These are phyloP conservation scores for Eupithecia dodoneata DNA, from an alignment of 2,888 invertebrate genomes.

Conservation along the genomic window DNA sequence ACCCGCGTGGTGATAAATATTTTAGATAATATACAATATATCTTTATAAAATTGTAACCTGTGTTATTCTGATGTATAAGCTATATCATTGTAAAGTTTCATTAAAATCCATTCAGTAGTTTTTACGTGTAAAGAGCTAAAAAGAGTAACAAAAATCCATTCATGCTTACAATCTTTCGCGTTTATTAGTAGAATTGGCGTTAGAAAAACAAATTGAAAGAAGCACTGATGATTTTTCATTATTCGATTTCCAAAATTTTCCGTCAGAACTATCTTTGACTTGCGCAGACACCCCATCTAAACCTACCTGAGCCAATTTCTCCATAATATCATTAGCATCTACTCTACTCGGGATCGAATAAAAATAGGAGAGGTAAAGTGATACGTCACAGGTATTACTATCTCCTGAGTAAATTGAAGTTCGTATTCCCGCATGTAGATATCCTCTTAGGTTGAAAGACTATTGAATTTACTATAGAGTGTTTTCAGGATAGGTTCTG, in stretches of 20 bases:
- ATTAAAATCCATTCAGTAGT: too few relatives aligned
- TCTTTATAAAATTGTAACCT: too few relatives aligned
- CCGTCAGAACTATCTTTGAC: not conserved
- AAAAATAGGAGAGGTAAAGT: conserved; percentile 50
- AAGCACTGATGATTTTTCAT: not conserved
- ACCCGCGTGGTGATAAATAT: too few relatives aligned
- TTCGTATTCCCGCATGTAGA: conserved; percentile 32
- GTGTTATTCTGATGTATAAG: too few relatives aligned
- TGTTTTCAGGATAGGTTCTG: conserved; percentile 3
- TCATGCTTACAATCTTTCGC: too few relatives aligned
- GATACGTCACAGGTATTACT: conserved; percentile 48
- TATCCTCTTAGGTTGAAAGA: conserved; percentile 24
- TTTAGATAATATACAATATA: too few relatives aligned
- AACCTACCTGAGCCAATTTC: conserved; percentile 66
- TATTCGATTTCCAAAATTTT: not conserved
- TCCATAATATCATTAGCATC: conserved; percentile 70
- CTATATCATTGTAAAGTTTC: too few relatives aligned
- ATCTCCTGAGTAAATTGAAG: conserved; percentile 42
- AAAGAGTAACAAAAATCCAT: too few relatives aligned
- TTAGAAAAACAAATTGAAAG: not conserved
- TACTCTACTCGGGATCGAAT: conserved; percentile 48
- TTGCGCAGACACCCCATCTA: conserved; percentile 64
- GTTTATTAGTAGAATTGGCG: not conserved
- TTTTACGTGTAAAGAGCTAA: too few relatives aligned
- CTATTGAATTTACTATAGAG: conserved; percentile 16